Evolutionary conservation across 35 echinoderm and acorn worm species (phyloP).

Genomic region (Lytechinus variegatus): DNA sequence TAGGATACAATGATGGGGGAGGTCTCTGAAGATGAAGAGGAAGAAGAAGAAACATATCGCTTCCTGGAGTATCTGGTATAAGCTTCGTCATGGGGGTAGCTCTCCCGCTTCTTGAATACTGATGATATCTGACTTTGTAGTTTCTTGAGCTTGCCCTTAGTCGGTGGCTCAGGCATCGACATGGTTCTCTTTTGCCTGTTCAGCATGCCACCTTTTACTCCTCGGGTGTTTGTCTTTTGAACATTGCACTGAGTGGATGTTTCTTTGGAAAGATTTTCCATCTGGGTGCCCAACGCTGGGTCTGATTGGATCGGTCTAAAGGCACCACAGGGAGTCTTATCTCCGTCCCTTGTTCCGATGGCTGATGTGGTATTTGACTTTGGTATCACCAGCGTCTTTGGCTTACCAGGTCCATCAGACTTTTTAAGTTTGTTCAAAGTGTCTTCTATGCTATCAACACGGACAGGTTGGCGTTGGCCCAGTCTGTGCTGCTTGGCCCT

Average conservation of each 20-base stretch:
- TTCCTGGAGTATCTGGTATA: conserved; percentile 35
- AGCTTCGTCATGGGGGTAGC: conserved; percentile 27
- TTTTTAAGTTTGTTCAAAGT: conserved; percentile 42
- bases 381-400: background rate
- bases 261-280: background rate
- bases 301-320: conserved; percentile 48
- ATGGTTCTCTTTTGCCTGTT: conserved; percentile 14
- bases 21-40: conserved; percentile 27
- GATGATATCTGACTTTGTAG: conserved; percentile 34
- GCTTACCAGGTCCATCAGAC: conserved; percentile 24
- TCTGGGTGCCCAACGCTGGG: background rate
- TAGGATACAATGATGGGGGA: conserved; percentile 11
- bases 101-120: conserved; percentile 43
- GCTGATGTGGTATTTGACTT: conserved; percentile 18
- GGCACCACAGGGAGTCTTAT: conserved; percentile 33
- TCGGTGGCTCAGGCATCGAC: conserved; percentile 21
- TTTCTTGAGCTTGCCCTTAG: conserved; percentile 33
- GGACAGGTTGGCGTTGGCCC: background rate
- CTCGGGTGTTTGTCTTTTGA: background rate
- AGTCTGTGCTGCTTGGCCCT: background rate
- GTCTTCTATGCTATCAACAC: conserved; percentile 41
- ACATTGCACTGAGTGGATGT: background rate
- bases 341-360: conserved; percentile 6
- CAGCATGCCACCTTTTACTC: background rate
- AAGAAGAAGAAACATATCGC: conserved; percentile 34